These are phyloP conservation scores for Caenorhabditis becei DNA, from an alignment of 2,888 invertebrate genomes.

Conservation along the genomic window DNA sequence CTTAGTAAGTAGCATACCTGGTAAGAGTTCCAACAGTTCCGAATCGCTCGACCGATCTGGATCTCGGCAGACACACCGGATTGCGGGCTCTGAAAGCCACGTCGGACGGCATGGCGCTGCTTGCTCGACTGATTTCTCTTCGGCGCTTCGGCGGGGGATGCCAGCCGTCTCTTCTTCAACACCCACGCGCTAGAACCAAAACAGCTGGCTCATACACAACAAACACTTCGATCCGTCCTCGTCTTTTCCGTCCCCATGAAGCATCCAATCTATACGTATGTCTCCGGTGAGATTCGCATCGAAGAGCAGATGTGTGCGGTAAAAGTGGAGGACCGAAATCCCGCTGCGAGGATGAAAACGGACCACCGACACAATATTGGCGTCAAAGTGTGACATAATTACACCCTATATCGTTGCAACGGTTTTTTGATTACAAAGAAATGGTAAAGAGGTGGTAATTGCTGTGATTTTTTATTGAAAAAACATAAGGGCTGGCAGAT, in stretches of 20 bases:
- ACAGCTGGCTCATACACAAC: slow-evolving; percentile 64
- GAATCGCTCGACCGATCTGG: slow-evolving; percentile 75
- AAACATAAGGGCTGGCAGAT: slow-evolving; percentile 34
- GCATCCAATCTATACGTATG: slow-evolving; percentile 49
- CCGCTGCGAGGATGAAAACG: slow-evolving; percentile 29
- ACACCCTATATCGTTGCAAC: slow-evolving; percentile 25
- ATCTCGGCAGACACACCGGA: slow-evolving; percentile 73
- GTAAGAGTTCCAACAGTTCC: slow-evolving; percentile 78
- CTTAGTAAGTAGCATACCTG: no score
- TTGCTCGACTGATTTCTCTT: slow-evolving; percentile 39
- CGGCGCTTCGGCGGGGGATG: slow-evolving; percentile 21
- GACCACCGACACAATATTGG: slow-evolving; percentile 47
- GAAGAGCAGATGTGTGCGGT: slow-evolving; percentile 53
- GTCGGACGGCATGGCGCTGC: slow-evolving; percentile 62
- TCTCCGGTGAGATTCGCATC: slow-evolving; percentile 15
- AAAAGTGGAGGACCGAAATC: slow-evolving; percentile 28
- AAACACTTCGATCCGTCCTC: slow-evolving; percentile 42
- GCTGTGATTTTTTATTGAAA: slow-evolving; percentile 28
- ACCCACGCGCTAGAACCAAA: slow-evolving; percentile 61
- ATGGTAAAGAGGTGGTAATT: slow-evolving; percentile 41
- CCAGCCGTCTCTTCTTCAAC: slow-evolving; percentile 33
- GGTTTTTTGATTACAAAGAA: background rate
- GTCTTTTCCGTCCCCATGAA: slow-evolving; percentile 31
- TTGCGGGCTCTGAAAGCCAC: slow-evolving; percentile 66
- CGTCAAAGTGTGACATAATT: slow-evolving; percentile 50